Conservation (phyloP, 2,113 vertebrate genomes). For the Siniperca knerii region DNA sequence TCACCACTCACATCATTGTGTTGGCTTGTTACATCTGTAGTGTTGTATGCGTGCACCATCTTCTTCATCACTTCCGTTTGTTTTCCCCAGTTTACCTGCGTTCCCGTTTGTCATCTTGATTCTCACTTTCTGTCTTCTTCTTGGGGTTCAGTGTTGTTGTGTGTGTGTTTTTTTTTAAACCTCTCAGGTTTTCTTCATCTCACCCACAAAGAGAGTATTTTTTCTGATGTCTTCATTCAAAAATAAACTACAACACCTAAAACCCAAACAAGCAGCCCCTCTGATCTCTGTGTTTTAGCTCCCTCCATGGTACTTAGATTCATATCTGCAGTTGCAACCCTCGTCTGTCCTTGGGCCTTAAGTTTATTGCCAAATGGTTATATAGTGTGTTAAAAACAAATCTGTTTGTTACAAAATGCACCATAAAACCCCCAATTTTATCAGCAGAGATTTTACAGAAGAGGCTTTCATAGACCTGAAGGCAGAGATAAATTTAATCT, state of each 20-base stretch:
- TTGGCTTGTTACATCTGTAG: background rate
- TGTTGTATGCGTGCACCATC: background rate
- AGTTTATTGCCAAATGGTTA: background rate
- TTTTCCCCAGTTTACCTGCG: background rate
- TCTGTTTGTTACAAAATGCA: background rate
- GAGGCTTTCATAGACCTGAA: background rate
- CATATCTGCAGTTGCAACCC: background rate
- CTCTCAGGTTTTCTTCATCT: background rate
- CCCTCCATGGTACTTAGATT: background rate
- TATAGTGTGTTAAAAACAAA: background rate
- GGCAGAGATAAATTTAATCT: constrained; percentile 10
- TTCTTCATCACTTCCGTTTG: background rate
- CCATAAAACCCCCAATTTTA: background rate
- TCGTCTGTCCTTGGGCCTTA: background rate
- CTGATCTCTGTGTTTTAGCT: background rate
- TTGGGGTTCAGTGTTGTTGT: background rate
- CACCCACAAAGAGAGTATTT: background rate
- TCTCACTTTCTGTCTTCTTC: background rate
- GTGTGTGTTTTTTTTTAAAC: background rate
- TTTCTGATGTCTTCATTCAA: background rate
- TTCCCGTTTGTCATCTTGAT: background rate
- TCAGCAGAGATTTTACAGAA: background rate
- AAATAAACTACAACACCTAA: background rate
- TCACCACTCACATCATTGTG: background rate
- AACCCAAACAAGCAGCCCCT: constrained; percentile 14